Evolutionary conservation across 2,113 vertebrate genomes (phyloP), one percentile per base, ranked within the genome.

Genomic region (Athene noctua): DNA sequence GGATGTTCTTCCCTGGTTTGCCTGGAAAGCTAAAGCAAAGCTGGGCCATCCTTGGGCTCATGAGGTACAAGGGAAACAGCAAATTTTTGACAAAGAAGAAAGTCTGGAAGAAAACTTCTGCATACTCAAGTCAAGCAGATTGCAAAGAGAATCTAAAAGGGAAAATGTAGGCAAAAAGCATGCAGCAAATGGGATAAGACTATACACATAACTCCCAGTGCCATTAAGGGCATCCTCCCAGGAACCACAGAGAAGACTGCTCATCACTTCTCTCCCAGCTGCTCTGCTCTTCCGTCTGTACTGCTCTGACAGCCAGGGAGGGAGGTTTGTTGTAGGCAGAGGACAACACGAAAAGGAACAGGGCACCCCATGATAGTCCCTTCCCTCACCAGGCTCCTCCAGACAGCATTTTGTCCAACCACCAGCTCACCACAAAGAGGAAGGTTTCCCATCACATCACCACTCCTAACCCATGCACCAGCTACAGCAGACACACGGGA

Each of bases 11-110:
- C 29, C 23, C 36, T 7, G 26, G 9, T 59, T 73, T 77, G 49
- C 38, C 44, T 51, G 38, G 32, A 55, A 80, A 55, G 32, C n/a
- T 49, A 49, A 63, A 46, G 34, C 42, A 61, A 67, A 85, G 34
- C 29, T 32, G 55, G 34, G 46, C 11, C 51, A 82, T 42, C 36
- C 30, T 23, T 2, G 8, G 46, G 17, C 51, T 82, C 4, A 1
- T 0, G 0, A 61, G 34, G 20, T 11, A 36, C 10, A 38, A 22
- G 4, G 20, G 19, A 78, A 61, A n/a, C 36, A 51, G 16, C 15
- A 40, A 25, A 32, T 40, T 58, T 86, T 40, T 63, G 20, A 75
- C 34, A 26, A 47, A 57, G 27, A 84, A 63, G 25, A 27, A 65
- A 82, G 55, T 9, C 34, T 66, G 29, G 57, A 86, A 90, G 32